These are phyloP conservation scores for Triplophysa rosa DNA, from an alignment of 2,113 vertebrate species.

Conservation along the genomic window DNA sequence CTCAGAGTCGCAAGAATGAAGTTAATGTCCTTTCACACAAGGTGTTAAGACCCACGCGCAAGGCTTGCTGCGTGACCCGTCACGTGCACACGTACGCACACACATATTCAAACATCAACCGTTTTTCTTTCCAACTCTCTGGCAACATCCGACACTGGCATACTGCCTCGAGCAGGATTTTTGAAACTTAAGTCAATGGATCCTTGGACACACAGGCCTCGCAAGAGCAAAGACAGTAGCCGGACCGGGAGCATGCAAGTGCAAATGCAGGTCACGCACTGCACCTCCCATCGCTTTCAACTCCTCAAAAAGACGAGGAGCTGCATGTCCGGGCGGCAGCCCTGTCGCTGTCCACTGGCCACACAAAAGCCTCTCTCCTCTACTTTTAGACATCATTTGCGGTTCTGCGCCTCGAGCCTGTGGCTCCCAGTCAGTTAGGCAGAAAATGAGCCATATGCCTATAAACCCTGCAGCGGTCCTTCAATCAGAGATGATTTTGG, in stretches of 20 bases:
- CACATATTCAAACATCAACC: slow-evolving; percentile 55
- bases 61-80: slow-evolving; percentile 74
- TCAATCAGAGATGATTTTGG: background rate
- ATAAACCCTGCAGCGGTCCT: slow-evolving; percentile 30
- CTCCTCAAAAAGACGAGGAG: slow-evolving; percentile 72
- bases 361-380: slow-evolving; percentile 69
- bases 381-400: slow-evolving; percentile 64
- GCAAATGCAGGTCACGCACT: slow-evolving; percentile 79
- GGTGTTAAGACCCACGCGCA: slow-evolving; percentile 62
- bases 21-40: slow-evolving; percentile 56
- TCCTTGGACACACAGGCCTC: slow-evolving; percentile 63
- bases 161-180: slow-evolving; percentile 65
- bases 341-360: slow-evolving; percentile 69
- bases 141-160: slow-evolving; percentile 67
- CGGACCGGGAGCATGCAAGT: slow-evolving; percentile 70
- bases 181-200: slow-evolving; percentile 67
- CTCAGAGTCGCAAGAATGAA: slow-evolving; percentile 50
- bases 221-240: slow-evolving; percentile 75
- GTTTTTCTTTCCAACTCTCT: slow-evolving; percentile 47
- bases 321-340: slow-evolving; percentile 72
- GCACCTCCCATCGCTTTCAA: slow-evolving; percentile 73
- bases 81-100: slow-evolving; percentile 65
- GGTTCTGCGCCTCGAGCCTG: slow-evolving; percentile 7
- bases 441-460: slow-evolving; percentile 50
- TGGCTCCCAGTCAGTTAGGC: slow-evolving; percentile 29